A percentile compares a stretch with the other conserved stretches of the same genome.
phyloP scores from a whole-genome alignment of 2,888 invertebrate genomes.

The Scaptomyza cyrtandrae region DNA sequence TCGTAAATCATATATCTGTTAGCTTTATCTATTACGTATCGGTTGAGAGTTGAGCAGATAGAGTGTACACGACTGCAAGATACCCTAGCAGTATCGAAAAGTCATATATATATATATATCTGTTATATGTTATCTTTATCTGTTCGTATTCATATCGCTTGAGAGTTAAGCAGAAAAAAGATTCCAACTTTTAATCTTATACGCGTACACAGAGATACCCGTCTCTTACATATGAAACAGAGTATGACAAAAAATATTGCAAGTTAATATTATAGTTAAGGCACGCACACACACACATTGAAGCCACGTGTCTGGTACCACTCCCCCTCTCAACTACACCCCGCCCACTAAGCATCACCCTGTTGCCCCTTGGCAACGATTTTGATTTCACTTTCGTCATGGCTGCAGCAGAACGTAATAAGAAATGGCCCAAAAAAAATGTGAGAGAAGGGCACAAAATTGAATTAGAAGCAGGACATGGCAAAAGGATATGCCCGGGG shows the following conservation, averaged over 20 bases:
- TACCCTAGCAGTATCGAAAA: no score
- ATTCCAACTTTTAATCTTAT: background rate
- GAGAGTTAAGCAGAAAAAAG: no score
- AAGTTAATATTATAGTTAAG: constrained; percentile 48
- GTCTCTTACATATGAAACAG: background rate
- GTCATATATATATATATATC: no score
- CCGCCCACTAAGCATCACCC: no score
- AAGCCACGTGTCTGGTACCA: constrained; percentile 49
- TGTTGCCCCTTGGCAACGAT: constrained; percentile 16
- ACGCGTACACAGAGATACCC: background rate
- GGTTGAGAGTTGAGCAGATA: no score
- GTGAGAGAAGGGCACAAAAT: constrained; percentile 13
- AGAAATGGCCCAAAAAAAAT: constrained; percentile 36
- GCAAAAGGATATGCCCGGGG: constrained; percentile 3
- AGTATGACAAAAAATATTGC: constrained; percentile 29
- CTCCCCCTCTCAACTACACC: background rate
- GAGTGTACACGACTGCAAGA: no score
- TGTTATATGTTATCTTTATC: no score
- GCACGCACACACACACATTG: constrained; percentile 25
- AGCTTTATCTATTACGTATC: no score
- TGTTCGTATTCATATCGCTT: no score
- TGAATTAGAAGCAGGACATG: background rate
- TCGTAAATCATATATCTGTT: no score
- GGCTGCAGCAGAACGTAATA: constrained; percentile 32
- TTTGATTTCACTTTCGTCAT: constrained; percentile 38